Conservation (phyloP, 1,140 invertebrate genomes). For the Lordiphosa collinella region DNA sequence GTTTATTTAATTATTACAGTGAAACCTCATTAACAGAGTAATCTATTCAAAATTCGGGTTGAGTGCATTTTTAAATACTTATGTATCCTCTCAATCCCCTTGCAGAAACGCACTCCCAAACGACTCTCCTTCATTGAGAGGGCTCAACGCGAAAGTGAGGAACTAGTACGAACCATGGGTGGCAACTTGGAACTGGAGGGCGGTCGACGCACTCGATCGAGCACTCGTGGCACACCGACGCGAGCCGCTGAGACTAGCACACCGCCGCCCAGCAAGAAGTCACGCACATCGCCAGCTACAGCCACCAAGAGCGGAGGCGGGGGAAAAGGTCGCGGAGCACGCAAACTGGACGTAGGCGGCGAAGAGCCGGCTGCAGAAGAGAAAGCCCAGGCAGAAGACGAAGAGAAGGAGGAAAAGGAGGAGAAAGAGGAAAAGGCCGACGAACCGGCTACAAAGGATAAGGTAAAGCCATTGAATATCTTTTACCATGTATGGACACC, state of each 20-base stretch:
- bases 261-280: constrained; percentile 75
- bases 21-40: too few species aligned
- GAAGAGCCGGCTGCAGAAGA: constrained; percentile 38
- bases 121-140: constrained; percentile 70
- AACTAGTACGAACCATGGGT: constrained; percentile 72
- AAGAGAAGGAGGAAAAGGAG: neutral
- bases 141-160: constrained; percentile 73
- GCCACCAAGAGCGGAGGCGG: constrained; percentile 42
- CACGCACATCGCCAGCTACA: constrained; percentile 56
- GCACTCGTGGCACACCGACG: constrained; percentile 70
- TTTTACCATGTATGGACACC: neutral
- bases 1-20: too few species aligned
- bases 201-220: constrained; percentile 69
- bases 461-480: constrained; percentile 25
- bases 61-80: too few species aligned
- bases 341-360: constrained; percentile 58
- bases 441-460: constrained; percentile 26
- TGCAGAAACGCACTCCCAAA: constrained; percentile 73
- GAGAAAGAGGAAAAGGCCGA: neutral
- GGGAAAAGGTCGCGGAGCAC: constrained; percentile 59
- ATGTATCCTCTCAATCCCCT: neutral
- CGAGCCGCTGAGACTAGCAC: constrained; percentile 43
- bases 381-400: constrained; percentile 25
- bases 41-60: too few species aligned
- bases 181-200: constrained; percentile 68